A percentile compares a stretch with the other conserved stretches of the same genome.
phyloP scores from a whole-genome alignment of 2,113 vertebrate genomes.

The Pomatorhinus ruficollis region DNA sequence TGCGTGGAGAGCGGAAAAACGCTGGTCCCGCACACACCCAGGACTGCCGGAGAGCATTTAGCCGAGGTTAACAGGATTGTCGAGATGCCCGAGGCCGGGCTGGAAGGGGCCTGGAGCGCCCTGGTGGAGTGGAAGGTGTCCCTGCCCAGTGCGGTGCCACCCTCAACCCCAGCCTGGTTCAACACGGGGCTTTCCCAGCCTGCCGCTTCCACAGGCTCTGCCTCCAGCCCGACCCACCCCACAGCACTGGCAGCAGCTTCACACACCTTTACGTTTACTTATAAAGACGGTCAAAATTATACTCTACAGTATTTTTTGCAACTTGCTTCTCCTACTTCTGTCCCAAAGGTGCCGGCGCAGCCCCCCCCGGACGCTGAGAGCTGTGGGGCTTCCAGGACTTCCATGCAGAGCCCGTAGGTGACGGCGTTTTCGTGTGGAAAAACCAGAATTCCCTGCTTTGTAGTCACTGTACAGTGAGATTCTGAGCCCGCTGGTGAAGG shows the following conservation, averaged over 20 bases:
- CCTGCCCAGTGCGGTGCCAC: rapidly evolving
- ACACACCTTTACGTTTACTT: neutral
- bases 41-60: neutral
- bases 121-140: neutral
- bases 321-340: neutral
- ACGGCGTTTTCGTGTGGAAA: neutral
- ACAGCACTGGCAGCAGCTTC: neutral
- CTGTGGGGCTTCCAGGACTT: neutral
- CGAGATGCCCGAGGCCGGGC: neutral
- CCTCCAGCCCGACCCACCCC: neutral
- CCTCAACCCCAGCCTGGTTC: neutral
- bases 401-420: conserved; percentile 31
- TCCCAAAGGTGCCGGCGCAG: neutral
- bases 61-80: neutral
- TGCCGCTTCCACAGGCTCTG: neutral
- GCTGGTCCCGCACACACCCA: no score
- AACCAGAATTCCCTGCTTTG: rapidly evolving
- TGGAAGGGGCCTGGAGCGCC: neutral
- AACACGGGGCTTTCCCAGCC: neutral
- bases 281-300: neutral
- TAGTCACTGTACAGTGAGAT: neutral
- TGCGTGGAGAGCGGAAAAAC: neutral
- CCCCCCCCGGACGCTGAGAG: neutral
- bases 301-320: neutral
- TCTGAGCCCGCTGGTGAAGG: neutral